Evolutionary conservation across 2,888 invertebrate species (phyloP), one percentile per base, ranked within the genome.

Genomic region (Pseudoips prasinana): DNA sequence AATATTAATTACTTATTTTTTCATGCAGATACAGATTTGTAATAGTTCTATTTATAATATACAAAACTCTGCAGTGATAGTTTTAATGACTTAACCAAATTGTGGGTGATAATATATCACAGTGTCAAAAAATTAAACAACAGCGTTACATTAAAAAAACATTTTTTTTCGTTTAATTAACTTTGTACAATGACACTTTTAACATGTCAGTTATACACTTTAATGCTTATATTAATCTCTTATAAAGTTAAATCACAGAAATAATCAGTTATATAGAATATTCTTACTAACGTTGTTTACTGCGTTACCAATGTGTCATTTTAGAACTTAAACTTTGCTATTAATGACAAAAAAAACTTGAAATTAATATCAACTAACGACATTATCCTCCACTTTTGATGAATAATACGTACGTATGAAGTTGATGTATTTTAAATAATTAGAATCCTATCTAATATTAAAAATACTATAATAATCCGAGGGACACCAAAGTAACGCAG

Each of bases 401-500:
- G 5, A 14, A 14, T 5, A 14, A 14, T 14, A 14, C 3, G 14
- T 14, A 14, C 5, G 14, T 14, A 14, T 5, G 14, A 14, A 14
- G 22, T 22, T 11, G 7, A 7, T 1, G 25, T 7, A 25, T 11
- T 14, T 25, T 7, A 11, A 7, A 25, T 25, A 1, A 25, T 7
- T 11, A 11, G 22, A 11, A 7, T 7, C 7, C 11, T 2, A 25
- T 25, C 18, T 30, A n/a, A 10, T 24, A 31, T 20, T 32, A 25
- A 25, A 26, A 32, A 7, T 4, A 22, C 32, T 26, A 32, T 7
- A 32, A 25, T 20, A 32, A 26, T 26, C 32, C 20, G 8, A 20
- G 25, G 22, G 25, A 25, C 25, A 25, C 20, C 20, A 32, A 22
- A 26, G 25, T 32, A 32, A 32, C 32, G 25, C 25, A 32, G 32